Evolutionary conservation across 2,888 invertebrate species (phyloP), one percentile per base, ranked within the genome.

Genomic region (Amphipoea lucens): DNA sequence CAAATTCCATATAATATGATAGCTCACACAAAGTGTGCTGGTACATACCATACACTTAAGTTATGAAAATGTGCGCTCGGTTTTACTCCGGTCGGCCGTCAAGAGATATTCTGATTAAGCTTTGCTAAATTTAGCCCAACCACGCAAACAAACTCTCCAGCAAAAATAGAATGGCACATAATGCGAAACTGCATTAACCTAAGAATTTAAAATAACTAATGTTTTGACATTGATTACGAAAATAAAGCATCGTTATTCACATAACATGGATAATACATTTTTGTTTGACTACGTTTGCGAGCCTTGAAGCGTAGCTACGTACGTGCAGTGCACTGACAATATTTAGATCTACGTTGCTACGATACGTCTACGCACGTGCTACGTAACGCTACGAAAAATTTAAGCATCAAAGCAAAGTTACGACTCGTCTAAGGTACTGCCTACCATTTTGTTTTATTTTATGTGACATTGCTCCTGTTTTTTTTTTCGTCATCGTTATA

Each of bases 121-220:
- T 90, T 92, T 86, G 91, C 94, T 95, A 95, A 93, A 94, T 92
- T 92, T 95, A 95, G 92, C 90, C 82, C 91, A 87, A 93, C 94
- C 94, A 95, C 94, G 94, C 95, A 95, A 95, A 95, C 95, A 95
- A 94, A 95, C 95, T 94, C 90, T 85, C 84, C 81, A 86, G 85
- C 92, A 91, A 93, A 95, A 94, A 95, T 95, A 95, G 95, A 94
- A 91, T 88, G 91, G 91, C 90, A 91, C 91, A 92, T 94, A 94
- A 93, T 92, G 93, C 92, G 92, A 91, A 91, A 91, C 90, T 89
- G 88, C 88, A 90, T 87, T 82, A 87, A 84, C 85, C 81, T 86
- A 87, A 85, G 85, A 88, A 89, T 88, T 87, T 82, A 2, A 36
- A 36, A 79, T 82, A 84, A 82, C 77, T 62, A 70, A 74, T 77